Percentiles rank a stretch among this genome's conserved stretches.
These are phyloP conservation scores for Musca vetustissima DNA, from an alignment of 1,140 invertebrate genomes.

Conservation along the genomic window DNA sequence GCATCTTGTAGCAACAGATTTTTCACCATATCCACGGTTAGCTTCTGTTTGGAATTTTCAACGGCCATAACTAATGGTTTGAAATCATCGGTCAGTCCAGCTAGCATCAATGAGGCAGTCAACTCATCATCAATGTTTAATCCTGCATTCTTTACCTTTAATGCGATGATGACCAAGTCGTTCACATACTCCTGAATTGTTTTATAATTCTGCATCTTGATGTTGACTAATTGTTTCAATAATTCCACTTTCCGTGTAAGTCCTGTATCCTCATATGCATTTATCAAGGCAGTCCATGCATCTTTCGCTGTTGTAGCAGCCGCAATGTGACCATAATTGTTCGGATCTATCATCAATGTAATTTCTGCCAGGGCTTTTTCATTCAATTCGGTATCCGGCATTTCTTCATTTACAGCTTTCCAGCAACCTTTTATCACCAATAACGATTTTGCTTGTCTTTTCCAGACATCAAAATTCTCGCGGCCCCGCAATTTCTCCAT, in stretches of 20 bases:
- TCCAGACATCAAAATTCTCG: conserved; percentile 24
- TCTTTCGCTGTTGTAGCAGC: conserved; percentile 32
- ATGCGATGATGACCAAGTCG: conserved; percentile 31
- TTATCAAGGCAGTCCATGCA: conserved; percentile 36
- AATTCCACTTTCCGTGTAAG: conserved; percentile 36
- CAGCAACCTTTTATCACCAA: conserved; percentile 22
- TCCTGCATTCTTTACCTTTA: conserved; percentile 25
- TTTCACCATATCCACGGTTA: conserved; percentile 45
- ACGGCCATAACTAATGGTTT: conserved; percentile 21
- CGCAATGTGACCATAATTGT: conserved; percentile 10
- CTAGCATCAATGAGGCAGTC: conserved; percentile 25
- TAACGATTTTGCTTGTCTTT: conserved; percentile 3
- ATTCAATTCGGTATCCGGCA: background rate
- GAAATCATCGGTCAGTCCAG: conserved; percentile 23
- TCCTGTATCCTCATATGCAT: conserved; percentile 38
- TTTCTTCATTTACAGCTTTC: background rate
- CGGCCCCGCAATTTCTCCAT: conserved; percentile 18
- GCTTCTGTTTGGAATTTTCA: conserved; percentile 36
- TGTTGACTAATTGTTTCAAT: conserved; percentile 35
- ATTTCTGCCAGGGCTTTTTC: conserved; percentile 20
- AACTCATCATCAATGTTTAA: conserved; percentile 24
- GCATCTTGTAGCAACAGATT: conserved; percentile 46
- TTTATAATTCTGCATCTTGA: conserved; percentile 33
- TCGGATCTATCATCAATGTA: conserved; percentile 19
- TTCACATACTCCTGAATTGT: conserved; percentile 39